Percentiles rank a stretch among this genome's conserved stretches.
phyloP scores from a whole-genome alignment of 2,113 vertebrate genomes.

The Anas platyrhynchos region DNA sequence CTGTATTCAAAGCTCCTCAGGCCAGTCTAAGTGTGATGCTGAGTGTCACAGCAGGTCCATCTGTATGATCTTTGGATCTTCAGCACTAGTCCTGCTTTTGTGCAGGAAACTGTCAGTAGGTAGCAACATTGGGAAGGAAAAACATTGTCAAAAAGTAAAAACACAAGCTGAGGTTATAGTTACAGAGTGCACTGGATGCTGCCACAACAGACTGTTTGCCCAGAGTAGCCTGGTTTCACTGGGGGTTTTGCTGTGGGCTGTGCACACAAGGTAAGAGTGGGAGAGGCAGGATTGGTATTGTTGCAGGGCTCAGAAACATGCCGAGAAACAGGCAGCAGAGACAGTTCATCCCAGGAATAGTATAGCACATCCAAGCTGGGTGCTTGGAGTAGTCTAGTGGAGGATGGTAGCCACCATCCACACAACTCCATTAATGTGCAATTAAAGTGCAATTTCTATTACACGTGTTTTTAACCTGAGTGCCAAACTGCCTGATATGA shows the following conservation, averaged over 20 bases:
- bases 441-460: neutral
- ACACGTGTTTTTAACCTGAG: neutral
- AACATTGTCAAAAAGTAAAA: neutral
- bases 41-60: neutral
- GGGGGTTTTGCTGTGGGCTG: neutral
- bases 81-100: neutral
- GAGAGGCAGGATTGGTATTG: neutral
- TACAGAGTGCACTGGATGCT: neutral
- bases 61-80: neutral
- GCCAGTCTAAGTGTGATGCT: neutral
- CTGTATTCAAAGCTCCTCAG: neutral
- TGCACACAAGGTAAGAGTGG: neutral
- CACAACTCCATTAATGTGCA: rapidly evolving
- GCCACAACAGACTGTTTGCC: neutral
- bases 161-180: neutral
- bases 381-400: neutral
- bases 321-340: neutral
- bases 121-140: neutral
- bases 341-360: neutral
- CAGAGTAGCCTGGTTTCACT: neutral
- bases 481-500: neutral
- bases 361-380: neutral
- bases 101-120: neutral
- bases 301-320: neutral
- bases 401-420: neutral